These are phyloP conservation scores for Lasioglossum vierecki DNA, from an alignment of 2,888 invertebrate species.

Conservation along the genomic window DNA sequence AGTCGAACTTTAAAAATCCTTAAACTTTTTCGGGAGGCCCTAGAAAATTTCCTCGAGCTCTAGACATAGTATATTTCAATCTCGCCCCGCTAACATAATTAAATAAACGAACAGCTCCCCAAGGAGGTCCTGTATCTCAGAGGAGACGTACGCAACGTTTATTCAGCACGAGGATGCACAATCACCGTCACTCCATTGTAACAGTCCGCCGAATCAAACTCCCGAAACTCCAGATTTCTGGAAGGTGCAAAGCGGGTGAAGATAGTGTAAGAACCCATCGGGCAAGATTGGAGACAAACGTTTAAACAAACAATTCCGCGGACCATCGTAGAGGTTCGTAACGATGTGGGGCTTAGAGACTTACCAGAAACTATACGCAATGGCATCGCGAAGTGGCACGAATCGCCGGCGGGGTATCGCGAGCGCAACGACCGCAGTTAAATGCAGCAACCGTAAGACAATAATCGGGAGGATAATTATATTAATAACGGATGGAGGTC, in stretches of 20 bases:
- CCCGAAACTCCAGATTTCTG: background rate
- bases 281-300: background rate
- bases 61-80: background rate
- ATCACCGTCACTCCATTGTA: background rate
- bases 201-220: background rate
- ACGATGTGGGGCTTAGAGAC: background rate
- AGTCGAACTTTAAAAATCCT: background rate
- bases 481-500: slow-evolving; percentile 66
- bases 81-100: background rate
- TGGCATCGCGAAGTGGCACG: background rate
- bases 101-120: background rate
- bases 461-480: slow-evolving; percentile 63
- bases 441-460: slow-evolving; percentile 60
- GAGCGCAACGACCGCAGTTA: slow-evolving; percentile 27
- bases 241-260: background rate
- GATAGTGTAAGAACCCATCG: background rate
- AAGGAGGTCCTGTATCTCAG: background rate
- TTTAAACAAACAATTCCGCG: too few relatives aligned
- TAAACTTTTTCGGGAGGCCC: too few relatives aligned
- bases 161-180: background rate
- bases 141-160: too few relatives aligned
- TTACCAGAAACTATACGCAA: slow-evolving; percentile 13
- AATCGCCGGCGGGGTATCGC: slow-evolving; percentile 26
- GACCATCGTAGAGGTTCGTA: background rate
- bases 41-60: too few relatives aligned